Conservation (phyloP, 2,888 invertebrate genomes). For the Pardosa pseudoannulata region DNA sequence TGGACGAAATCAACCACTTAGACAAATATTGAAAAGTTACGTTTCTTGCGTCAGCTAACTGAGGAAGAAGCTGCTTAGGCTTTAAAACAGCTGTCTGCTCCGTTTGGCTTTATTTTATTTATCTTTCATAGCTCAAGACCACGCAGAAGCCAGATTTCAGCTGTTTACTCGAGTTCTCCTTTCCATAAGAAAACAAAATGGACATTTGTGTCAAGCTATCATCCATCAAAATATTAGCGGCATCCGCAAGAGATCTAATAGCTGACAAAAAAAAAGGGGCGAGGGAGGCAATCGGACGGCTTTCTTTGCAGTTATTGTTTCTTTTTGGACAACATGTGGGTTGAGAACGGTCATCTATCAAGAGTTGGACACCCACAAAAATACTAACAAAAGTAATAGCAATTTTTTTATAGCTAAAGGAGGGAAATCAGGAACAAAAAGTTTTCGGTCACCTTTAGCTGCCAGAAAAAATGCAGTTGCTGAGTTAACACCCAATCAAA, state of each 20-base stretch:
- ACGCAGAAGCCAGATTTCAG: not conserved
- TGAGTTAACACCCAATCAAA: too few species aligned
- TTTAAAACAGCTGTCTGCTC: too few species aligned
- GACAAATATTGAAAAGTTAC: too few species aligned
- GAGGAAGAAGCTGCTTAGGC: too few species aligned
- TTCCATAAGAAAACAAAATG: not conserved
- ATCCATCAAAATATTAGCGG: conserved; percentile 17
- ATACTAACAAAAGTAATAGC: not conserved
- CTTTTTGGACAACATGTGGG: conserved; percentile 9
- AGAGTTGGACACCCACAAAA: not conserved
- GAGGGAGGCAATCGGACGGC: not conserved
- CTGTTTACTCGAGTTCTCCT: not conserved
- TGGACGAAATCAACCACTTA: too few species aligned
- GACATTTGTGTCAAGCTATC: not conserved
- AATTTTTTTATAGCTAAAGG: not conserved
- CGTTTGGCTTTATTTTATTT: too few species aligned
- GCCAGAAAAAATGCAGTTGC: too few species aligned
- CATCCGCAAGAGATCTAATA: conserved; percentile 10
- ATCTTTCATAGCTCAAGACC: not conserved
- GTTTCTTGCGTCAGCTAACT: too few species aligned
- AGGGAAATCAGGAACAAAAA: not conserved
- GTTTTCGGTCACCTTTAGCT: not conserved
- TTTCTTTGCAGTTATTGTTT: conserved; percentile 10
- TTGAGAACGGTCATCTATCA: not conserved
- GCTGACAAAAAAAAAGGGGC: not conserved